Percentiles rank a stretch among this genome's conserved stretches.
Conservation (phyloP, 2,888 invertebrate species). For the Oscheius myriophilus region DNA sequence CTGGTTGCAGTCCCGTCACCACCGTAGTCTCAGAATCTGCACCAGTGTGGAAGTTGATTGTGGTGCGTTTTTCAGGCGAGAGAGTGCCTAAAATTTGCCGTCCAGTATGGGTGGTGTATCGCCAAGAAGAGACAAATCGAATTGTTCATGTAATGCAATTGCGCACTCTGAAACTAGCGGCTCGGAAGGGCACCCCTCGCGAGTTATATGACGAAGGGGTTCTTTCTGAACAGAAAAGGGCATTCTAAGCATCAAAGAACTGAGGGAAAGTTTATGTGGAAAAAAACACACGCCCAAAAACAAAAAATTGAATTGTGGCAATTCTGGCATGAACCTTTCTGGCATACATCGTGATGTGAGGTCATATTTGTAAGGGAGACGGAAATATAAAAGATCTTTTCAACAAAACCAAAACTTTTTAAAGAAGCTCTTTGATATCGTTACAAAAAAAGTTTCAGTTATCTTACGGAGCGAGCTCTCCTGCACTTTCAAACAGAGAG, state of each 20-base stretch:
- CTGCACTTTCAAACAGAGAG: conserved; percentile 93
- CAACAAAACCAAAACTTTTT: too few relatives aligned
- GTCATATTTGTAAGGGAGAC: too few relatives aligned
- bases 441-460: conserved; percentile 83
- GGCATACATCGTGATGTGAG: too few relatives aligned
- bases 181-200: conserved; percentile 14
- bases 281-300: too few relatives aligned
- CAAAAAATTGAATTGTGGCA: too few relatives aligned
- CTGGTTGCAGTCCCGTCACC: conserved; percentile 96
- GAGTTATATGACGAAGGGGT: too few relatives aligned
- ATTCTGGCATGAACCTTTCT: too few relatives aligned
- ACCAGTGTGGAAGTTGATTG: conserved; percentile 99
- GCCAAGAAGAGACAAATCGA: conserved; percentile 25
- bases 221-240: not conserved
- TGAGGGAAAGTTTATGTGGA: too few relatives aligned
- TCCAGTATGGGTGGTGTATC: conserved; percentile 4
- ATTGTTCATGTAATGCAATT: conserved; percentile 27
- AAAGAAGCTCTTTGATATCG: too few relatives aligned
- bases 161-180: conserved; percentile 26
- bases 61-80: conserved; percentile 79
- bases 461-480: conserved; percentile 98
- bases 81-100: conserved; percentile 9
- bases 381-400: too few relatives aligned
- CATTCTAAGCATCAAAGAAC: too few relatives aligned
- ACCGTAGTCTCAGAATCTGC: conserved; percentile 99